Conservation (phyloP, 2,113 vertebrate genomes). For the Hemibagrus wyckioides region DNA sequence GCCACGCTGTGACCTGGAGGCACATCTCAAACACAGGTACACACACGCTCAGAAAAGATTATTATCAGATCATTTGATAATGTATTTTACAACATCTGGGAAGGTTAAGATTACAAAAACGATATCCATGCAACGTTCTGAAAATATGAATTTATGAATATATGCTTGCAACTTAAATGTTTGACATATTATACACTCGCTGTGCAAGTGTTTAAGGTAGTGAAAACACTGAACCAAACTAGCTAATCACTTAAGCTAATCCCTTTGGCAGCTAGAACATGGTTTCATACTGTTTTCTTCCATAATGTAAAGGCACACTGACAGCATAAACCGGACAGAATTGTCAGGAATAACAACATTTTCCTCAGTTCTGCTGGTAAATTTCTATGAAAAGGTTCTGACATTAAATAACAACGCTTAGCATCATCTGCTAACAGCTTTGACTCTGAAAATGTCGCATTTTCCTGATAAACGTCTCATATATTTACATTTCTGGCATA, state of each 20-base stretch:
- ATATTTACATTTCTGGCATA: no score
- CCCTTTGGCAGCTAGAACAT: background rate
- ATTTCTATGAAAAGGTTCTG: background rate
- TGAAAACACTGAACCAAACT: background rate
- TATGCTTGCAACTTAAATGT: background rate
- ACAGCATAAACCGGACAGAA: background rate
- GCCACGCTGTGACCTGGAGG: constrained; percentile 94
- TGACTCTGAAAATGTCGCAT: background rate
- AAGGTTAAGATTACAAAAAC: background rate
- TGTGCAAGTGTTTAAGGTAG: background rate
- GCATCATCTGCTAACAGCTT: background rate
- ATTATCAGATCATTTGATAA: background rate
- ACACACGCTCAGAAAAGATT: constrained; percentile 38
- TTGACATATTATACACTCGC: background rate
- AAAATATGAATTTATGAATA: background rate
- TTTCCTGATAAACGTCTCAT: background rate
- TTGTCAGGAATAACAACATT: background rate
- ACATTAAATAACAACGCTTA: background rate
- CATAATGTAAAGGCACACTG: background rate
- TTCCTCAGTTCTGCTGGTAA: background rate
- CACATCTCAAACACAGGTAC: constrained; percentile 97
- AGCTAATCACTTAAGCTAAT: background rate
- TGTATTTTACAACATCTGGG: background rate
- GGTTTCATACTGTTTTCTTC: background rate
- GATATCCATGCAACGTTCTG: background rate